Conservation (phyloP, 2,888 invertebrate genomes). For the Matsumyia berberina region DNA sequence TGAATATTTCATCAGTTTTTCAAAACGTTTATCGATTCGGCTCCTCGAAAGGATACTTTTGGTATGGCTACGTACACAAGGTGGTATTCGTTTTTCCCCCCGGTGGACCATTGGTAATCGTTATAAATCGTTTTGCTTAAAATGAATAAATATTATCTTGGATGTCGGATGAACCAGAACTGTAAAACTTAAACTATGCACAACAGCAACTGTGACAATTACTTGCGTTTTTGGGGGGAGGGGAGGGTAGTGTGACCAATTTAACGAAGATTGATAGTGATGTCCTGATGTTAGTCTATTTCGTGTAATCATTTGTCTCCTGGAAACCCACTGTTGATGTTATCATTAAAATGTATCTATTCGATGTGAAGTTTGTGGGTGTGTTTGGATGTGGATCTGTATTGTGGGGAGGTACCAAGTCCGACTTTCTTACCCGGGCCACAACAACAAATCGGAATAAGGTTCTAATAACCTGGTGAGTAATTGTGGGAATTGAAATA, state of each 20-base stretch:
- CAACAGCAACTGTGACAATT: conserved; percentile 20
- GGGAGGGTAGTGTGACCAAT: background rate
- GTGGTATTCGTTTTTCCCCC: conserved; percentile 2
- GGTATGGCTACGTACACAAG: background rate
- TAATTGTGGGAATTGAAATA: conserved; percentile 59
- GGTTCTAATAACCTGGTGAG: conserved; percentile 25
- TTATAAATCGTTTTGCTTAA: conserved; percentile 33
- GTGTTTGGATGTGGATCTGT: background rate
- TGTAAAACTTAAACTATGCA: background rate
- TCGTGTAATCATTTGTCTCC: conserved; percentile 50
- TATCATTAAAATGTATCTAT: conserved; percentile 45
- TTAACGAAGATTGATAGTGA: conserved; percentile 65
- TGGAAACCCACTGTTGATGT: conserved; percentile 50
- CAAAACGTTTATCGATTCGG: conserved; percentile 40
- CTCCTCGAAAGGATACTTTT: background rate
- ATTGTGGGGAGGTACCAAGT: conserved; percentile 7
- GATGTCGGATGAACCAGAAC: background rate
- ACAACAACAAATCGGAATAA: conserved; percentile 1
- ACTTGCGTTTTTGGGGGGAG: background rate
- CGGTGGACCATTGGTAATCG: conserved; percentile 27
- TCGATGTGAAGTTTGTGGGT: background rate
- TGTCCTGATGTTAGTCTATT: conserved; percentile 49
- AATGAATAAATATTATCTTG: conserved; percentile 1
- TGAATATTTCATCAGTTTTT: conserved; percentile 49
- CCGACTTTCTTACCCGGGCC: background rate